Evolutionary conservation across 2,113 vertebrate species (phyloP).

Genomic region (Carettochelys insculpta): DNA sequence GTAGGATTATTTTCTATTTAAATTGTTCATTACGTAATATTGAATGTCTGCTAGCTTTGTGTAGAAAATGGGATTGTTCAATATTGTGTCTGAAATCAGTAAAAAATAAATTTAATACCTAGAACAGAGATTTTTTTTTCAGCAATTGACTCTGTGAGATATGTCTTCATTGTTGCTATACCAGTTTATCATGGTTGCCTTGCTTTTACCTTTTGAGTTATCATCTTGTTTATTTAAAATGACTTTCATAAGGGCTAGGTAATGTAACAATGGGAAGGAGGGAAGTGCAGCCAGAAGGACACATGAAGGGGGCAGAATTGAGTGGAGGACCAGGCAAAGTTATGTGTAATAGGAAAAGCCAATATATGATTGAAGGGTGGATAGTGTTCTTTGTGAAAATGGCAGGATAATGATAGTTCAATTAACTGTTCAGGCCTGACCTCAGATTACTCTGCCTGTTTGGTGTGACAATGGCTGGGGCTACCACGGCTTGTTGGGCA

Average conservation of each 20-base stretch:
- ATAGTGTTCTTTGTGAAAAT: neutral
- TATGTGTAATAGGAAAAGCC: no score
- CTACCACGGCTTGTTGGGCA: neutral
- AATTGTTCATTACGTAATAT: neutral
- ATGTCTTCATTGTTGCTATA: neutral
- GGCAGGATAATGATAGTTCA: neutral
- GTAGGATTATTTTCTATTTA: neutral
- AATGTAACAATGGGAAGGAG: neutral
- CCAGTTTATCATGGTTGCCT: neutral
- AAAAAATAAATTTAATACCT: neutral
- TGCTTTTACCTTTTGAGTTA: neutral
- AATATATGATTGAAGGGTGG: neutral
- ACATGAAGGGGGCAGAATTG: neutral
- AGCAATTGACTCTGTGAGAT: neutral
- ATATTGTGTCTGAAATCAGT: neutral
- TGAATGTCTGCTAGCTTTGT: neutral
- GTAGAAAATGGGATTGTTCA: neutral
- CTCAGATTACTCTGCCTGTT: neutral
- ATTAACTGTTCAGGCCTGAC: neutral
- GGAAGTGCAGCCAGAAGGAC: neutral
- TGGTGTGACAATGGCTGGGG: neutral
- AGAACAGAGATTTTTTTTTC: neutral
- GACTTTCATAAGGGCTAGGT: neutral
- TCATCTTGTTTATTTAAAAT: neutral
- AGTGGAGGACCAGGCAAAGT: neutral